Percentiles rank a stretch among this genome's conserved stretches.
These are phyloP conservation scores for Notamacropus eugenii DNA, from an alignment of 2,797 vertebrate genomes.

Conservation along the genomic window DNA sequence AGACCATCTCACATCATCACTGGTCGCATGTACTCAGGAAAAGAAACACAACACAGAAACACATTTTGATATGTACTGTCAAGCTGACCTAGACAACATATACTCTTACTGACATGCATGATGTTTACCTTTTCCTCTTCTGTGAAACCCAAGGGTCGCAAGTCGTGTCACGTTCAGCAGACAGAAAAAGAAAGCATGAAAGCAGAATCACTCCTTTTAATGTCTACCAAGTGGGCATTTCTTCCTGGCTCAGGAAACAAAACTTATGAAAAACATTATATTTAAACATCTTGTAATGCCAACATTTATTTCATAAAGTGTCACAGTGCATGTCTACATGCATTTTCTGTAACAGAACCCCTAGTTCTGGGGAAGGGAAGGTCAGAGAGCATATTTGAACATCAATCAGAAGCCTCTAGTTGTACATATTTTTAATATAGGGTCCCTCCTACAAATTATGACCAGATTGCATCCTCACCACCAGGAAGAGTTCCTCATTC, in stretches of 20 bases:
- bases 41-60: background rate
- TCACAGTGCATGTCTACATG: background rate
- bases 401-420: background rate
- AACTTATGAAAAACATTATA: background rate
- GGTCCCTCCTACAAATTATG: background rate
- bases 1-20: background rate
- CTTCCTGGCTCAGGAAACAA: background rate
- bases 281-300: background rate
- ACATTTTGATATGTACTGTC: background rate
- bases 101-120: background rate
- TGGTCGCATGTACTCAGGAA: background rate
- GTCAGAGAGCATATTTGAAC: background rate
- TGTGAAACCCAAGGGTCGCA: background rate
- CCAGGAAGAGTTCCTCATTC: background rate
- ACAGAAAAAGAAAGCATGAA: background rate
- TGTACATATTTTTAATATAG: background rate
- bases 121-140: background rate
- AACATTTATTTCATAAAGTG: background rate
- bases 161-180: background rate
- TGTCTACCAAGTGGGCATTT: background rate
- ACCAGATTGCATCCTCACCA: background rate
- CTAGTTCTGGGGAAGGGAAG: background rate
- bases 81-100: background rate
- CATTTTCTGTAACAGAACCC: background rate
- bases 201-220: background rate